Conservation (phyloP, 2,113 vertebrate species). For the Eubucco bourcierii region DNA sequence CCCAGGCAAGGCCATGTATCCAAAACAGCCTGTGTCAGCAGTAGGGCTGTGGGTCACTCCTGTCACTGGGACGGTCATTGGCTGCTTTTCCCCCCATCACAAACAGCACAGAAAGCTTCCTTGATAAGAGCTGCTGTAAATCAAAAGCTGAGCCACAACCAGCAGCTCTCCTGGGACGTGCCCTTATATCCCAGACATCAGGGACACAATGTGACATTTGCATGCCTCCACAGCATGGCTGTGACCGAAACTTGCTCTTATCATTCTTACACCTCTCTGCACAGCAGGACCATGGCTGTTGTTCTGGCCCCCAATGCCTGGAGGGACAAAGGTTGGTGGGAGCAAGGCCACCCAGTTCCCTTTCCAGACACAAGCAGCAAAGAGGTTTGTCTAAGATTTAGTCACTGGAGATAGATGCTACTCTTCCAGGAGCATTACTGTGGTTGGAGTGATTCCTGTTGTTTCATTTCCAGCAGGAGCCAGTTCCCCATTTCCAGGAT, state of each 20-base stretch:
- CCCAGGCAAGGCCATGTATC: background rate
- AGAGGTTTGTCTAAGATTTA: background rate
- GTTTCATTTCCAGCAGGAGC: background rate
- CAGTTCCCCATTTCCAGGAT: background rate
- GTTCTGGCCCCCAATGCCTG: background rate
- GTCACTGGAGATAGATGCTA: rapidly evolving
- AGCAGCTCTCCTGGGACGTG: background rate
- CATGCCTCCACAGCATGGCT: background rate
- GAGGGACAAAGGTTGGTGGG: background rate
- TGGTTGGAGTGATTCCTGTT: background rate
- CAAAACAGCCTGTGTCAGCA: background rate
- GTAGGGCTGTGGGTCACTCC: rapidly evolving
- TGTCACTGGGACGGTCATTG: background rate
- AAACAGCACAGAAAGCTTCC: background rate
- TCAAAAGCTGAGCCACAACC: background rate
- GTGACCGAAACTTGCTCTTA: background rate
- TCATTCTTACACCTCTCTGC: background rate
- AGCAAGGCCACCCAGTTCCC: rapidly evolving
- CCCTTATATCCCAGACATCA: background rate
- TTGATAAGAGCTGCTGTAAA: background rate
- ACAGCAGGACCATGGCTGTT: rapidly evolving
- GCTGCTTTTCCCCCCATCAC: background rate
- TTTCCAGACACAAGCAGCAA: background rate
- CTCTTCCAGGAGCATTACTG: background rate
- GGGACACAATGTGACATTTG: background rate